These are phyloP conservation scores for Alentia gelatinosa DNA, from an alignment of 2,888 invertebrate genomes.

Conservation along the genomic window DNA sequence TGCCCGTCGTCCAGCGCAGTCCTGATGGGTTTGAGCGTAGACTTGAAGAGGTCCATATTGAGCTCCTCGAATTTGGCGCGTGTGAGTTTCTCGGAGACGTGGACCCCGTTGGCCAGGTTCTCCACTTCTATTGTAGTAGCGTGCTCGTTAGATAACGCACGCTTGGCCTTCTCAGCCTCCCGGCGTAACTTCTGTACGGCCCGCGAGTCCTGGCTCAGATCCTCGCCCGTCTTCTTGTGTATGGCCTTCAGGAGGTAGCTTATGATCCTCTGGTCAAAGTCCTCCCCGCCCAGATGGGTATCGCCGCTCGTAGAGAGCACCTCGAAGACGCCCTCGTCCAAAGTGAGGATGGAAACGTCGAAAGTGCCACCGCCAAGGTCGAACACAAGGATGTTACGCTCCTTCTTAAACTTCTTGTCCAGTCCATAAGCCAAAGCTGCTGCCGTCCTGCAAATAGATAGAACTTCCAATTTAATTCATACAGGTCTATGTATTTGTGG, in stretches of 20 bases:
- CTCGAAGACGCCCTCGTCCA: constrained; percentile 99
- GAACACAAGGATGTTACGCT: constrained; percentile 94
- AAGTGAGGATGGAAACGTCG: constrained; percentile 98
- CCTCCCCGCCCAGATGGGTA: constrained; percentile 98
- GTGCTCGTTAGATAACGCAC: constrained; percentile 95
- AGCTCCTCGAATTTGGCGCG: constrained; percentile 99
- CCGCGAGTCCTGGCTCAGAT: constrained; percentile 94
- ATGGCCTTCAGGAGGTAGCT: constrained; percentile 99
- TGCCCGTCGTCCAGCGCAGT: constrained; percentile 98
- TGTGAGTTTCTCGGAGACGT: constrained; percentile 98
- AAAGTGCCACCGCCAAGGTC: constrained; percentile 99
- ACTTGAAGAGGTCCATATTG: constrained; percentile 91
- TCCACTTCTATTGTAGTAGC: constrained; percentile 99
- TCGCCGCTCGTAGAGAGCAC: constrained; percentile 93
- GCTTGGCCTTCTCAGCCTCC: constrained; percentile 98
- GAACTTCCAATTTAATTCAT: too few relatives aligned
- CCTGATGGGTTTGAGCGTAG: constrained; percentile 96
- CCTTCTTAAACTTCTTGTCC: constrained; percentile 98
- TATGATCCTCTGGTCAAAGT: constrained; percentile 99
- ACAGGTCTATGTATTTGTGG: too few relatives aligned
- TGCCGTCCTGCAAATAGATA: constrained; percentile 84
- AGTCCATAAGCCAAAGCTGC: constrained; percentile 98
- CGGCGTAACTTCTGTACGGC: constrained; percentile 97
- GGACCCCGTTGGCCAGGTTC: constrained; percentile 98
- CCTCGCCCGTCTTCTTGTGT: constrained; percentile 99